Evolutionary conservation across 1,140 invertebrate species (phyloP).

Genomic region (Aplysia californica): DNA sequence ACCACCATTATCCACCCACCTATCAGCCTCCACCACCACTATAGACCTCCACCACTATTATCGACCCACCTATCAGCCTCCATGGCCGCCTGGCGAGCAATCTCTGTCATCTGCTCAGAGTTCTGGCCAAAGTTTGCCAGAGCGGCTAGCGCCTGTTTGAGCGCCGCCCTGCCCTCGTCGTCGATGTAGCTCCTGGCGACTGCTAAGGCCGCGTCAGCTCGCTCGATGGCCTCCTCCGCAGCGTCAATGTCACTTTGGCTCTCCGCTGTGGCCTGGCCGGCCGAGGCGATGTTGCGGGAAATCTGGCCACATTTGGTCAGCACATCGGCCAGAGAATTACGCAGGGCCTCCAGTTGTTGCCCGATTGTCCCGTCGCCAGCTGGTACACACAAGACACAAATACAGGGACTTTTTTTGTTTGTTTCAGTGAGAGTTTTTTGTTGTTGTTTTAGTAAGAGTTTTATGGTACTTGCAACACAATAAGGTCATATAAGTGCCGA

Average conservation of each 20-base stretch:
- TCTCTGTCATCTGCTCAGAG: constrained; percentile 89
- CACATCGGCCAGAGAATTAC: constrained; percentile 48
- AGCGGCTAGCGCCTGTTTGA: constrained; percentile 82
- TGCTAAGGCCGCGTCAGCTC: constrained; percentile 78
- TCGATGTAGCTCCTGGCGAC: constrained; percentile 76
- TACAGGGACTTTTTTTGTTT: no score
- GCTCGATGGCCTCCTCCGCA: constrained; percentile 80
- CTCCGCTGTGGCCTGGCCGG: constrained; percentile 35
- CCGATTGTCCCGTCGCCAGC: constrained; percentile 56
- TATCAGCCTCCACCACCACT: constrained; percentile 4
- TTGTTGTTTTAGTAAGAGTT: no score
- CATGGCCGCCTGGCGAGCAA: constrained; percentile 86
- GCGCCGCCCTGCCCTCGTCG: constrained; percentile 81
- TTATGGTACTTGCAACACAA: no score
- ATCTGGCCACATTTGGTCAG: constrained; percentile 49
- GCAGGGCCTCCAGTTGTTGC: constrained; percentile 47
- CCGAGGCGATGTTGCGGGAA: constrained; percentile 41
- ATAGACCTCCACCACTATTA: constrained; percentile 39
- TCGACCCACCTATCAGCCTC: constrained; percentile 78
- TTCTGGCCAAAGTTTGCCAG: constrained; percentile 90
- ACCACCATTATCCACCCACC: neutral
- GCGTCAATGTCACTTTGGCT: constrained; percentile 74
- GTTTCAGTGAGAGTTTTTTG: no score
- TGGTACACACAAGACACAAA: no score
- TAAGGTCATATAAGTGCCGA: no score